Conservation (phyloP, 2,113 vertebrate species). For the Syngnathoides biaculeatus region DNA sequence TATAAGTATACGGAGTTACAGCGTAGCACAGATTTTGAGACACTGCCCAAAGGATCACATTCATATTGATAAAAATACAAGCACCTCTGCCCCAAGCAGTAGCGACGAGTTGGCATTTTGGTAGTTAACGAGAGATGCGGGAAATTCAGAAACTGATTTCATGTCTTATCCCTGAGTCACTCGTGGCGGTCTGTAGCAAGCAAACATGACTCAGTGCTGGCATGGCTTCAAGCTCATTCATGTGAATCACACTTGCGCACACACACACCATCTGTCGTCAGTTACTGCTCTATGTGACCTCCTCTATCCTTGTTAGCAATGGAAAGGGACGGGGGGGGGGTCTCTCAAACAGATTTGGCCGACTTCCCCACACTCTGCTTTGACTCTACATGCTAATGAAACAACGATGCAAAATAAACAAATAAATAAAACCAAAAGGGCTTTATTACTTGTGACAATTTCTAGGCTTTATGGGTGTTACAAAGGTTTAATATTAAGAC, state of each 20-base stretch:
- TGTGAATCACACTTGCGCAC: slow-evolving; percentile 20
- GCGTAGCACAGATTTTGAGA: background rate
- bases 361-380: background rate
- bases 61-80: slow-evolving; percentile 2
- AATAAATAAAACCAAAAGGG: no score
- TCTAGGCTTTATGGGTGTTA: background rate
- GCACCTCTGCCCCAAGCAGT: no score
- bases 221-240: slow-evolving; percentile 37
- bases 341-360: background rate
- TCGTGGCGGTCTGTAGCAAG: slow-evolving; percentile 23
- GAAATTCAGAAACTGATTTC: slow-evolving; percentile 21
- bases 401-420: background rate
- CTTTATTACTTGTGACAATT: no score
- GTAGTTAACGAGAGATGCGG: slow-evolving; percentile 11
- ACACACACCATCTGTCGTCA: slow-evolving; percentile 51
- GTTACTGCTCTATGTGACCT: slow-evolving; percentile 47
- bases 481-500: background rate
- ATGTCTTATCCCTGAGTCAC: slow-evolving; percentile 30
- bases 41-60: background rate
- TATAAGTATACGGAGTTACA: no score
- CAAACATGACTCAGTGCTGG: slow-evolving; percentile 52
- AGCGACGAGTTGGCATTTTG: background rate
- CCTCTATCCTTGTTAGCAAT: slow-evolving; percentile 20
- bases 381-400: background rate
- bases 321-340: slow-evolving; percentile 6